Evolutionary conservation across 2,797 vertebrate species (phyloP).

Genomic region (Enteromius treurensis): DNA sequence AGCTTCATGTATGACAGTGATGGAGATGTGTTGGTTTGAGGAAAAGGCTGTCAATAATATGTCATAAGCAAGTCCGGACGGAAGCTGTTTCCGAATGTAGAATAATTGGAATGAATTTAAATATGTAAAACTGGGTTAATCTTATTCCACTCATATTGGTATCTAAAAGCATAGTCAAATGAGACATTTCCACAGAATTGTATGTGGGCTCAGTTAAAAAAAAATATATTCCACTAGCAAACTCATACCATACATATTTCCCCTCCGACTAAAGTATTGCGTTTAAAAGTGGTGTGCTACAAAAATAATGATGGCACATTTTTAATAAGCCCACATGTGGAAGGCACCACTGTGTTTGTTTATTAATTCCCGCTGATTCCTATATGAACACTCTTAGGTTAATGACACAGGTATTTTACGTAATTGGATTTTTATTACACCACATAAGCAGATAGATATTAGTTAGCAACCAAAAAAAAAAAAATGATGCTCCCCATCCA

Average conservation of each 20-base stretch:
- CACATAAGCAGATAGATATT: slow-evolving; percentile 80
- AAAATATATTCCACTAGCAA: background rate
- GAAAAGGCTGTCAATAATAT: background rate
- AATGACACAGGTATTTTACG: slow-evolving; percentile 86
- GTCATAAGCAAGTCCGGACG: background rate
- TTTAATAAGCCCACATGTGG: slow-evolving; percentile 78
- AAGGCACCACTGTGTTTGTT: slow-evolving; percentile 77
- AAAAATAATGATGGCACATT: slow-evolving; percentile 79
- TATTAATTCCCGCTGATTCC: slow-evolving; percentile 81
- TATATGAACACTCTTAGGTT: slow-evolving; percentile 85
- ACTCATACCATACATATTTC: background rate
- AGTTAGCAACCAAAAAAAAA: slow-evolving; percentile 80
- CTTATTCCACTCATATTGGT: background rate
- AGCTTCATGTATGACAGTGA: slow-evolving; percentile 14
- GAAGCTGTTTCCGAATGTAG: background rate
- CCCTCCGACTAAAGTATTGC: background rate
- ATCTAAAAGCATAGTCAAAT: background rate
- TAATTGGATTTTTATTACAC: slow-evolving; percentile 88
- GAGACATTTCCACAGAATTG: background rate
- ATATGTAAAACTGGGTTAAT: background rate
- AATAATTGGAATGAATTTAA: slow-evolving; percentile 9
- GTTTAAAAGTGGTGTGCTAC: slow-evolving; percentile 39
- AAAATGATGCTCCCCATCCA: slow-evolving; percentile 75
- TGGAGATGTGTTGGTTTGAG: slow-evolving; percentile 5
- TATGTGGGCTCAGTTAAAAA: background rate